Evolutionary conservation across 2,113 vertebrate species (phyloP).

Genomic region (Callionymus lyra): DNA sequence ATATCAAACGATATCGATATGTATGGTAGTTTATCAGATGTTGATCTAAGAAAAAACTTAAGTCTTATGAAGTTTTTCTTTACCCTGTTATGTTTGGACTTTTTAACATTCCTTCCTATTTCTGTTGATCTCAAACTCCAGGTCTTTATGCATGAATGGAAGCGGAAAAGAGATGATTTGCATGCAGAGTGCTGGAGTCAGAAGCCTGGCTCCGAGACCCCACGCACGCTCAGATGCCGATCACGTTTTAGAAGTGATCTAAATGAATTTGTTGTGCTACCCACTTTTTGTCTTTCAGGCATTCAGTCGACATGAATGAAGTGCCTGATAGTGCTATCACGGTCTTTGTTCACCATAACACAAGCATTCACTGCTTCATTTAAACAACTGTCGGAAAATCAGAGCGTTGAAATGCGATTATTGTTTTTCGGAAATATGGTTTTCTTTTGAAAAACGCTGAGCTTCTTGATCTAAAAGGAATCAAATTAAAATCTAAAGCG

Average conservation of each 20-base stretch:
- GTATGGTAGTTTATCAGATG: too few species aligned
- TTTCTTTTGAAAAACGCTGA: constrained; percentile 14
- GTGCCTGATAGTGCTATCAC: constrained; percentile 52
- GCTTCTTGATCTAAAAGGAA: constrained; percentile 45
- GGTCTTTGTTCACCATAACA: constrained; percentile 55
- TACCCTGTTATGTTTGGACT: too few species aligned
- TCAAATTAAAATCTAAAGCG: constrained; percentile 46
- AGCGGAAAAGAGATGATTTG: constrained; percentile 42
- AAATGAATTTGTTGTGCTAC: constrained; percentile 64
- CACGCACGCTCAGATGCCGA: constrained; percentile 54
- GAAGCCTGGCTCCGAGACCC: constrained; percentile 47
- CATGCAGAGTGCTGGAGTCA: constrained; percentile 51
- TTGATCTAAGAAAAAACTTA: too few species aligned
- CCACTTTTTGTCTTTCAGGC: constrained; percentile 57
- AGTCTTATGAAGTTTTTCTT: too few species aligned
- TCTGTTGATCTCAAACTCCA: too few species aligned
- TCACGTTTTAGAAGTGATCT: constrained; percentile 54
- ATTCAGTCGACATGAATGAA: constrained; percentile 57
- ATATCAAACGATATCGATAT: too few species aligned
- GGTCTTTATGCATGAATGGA: constrained; percentile 20
- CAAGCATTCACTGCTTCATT: constrained; percentile 49
- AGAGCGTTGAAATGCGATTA: constrained; percentile 36
- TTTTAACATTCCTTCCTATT: too few species aligned
- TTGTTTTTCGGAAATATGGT: constrained; percentile 36
- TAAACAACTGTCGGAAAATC: constrained; percentile 51